Conservation (phyloP, 2,797 vertebrate genomes). For the Mus minutoides region DNA sequence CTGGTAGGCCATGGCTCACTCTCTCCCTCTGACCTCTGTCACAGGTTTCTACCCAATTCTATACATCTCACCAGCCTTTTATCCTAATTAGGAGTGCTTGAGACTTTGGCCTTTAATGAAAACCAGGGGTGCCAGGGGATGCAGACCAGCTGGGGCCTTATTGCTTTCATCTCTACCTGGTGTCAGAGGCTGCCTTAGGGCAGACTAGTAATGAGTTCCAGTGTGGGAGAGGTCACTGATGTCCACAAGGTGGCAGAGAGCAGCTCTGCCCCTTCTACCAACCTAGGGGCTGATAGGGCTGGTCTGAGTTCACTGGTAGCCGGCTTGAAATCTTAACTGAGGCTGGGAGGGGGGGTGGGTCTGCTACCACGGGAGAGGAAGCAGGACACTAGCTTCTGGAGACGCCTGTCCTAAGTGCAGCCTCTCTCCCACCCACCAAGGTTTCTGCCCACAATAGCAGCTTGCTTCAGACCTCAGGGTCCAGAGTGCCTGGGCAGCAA, state of each 20-base stretch:
- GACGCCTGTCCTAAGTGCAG: neutral
- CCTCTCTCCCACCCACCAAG: neutral
- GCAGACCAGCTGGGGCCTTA: neutral
- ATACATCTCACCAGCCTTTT: neutral
- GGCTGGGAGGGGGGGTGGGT: neutral
- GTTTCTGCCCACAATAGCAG: neutral
- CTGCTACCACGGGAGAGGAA: neutral
- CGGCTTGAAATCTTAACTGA: neutral
- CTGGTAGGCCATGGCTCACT: neutral
- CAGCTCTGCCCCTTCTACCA: neutral
- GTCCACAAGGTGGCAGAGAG: neutral
- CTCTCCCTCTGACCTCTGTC: neutral
- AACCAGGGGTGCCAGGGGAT: constrained; percentile 42
- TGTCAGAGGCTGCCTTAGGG: neutral
- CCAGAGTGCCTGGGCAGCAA: neutral
- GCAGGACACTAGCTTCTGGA: neutral
- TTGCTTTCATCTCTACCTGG: constrained; percentile 48
- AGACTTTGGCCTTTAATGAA: constrained; percentile 65
- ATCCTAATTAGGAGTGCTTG: constrained; percentile 31
- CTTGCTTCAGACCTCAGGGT: neutral
- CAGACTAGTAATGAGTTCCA: constrained; percentile 31
- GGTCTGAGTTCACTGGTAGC: neutral
- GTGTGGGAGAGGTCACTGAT: constrained; percentile 22
- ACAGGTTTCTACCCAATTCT: neutral
- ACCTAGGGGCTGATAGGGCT: neutral